Conservation (phyloP, 2,888 invertebrate species). For the Desoria tigrina region DNA sequence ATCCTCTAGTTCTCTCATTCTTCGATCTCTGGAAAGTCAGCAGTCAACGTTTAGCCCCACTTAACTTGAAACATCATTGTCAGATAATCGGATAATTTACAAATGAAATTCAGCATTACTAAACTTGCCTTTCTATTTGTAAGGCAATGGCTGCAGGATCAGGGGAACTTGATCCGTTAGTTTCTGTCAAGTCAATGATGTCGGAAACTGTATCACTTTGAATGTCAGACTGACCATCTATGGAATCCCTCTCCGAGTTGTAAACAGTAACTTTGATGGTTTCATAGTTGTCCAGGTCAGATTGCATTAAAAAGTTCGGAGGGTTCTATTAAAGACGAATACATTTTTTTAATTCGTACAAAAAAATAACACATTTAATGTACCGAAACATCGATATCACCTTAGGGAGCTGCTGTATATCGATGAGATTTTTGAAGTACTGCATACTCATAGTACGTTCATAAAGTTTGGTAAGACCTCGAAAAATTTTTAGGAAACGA, state of each 20-base stretch:
- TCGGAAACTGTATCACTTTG: constrained; percentile 54
- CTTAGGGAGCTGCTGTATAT: constrained; percentile 87
- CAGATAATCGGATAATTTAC: neutral
- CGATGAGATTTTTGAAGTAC: constrained; percentile 94
- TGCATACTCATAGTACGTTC: constrained; percentile 89
- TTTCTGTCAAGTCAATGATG: constrained; percentile 55
- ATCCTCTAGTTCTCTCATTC: constrained; percentile 77
- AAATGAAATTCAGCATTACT: neutral
- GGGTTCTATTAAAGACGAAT: constrained; percentile 65
- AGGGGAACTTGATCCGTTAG: constrained; percentile 55
- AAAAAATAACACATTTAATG: neutral
- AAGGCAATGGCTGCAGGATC: constrained; percentile 49
- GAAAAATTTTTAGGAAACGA: constrained; percentile 87
- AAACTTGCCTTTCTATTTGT: constrained; percentile 46
- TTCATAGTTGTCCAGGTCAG: constrained; percentile 89
- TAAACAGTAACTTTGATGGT: constrained; percentile 89
- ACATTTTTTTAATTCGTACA: neutral
- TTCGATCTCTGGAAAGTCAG: constrained; percentile 59
- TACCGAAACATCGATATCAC: constrained; percentile 58
- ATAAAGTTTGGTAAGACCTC: constrained; percentile 86
- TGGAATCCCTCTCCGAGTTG: constrained; percentile 65
- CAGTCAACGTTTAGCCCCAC: constrained; percentile 24
- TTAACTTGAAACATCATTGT: constrained; percentile 7
- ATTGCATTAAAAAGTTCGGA: constrained; percentile 90
- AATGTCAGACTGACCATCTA: constrained; percentile 53